Evolutionary conservation across 2,888 invertebrate genomes (phyloP).

Genomic region (Theodoxus fluviatilis): DNA sequence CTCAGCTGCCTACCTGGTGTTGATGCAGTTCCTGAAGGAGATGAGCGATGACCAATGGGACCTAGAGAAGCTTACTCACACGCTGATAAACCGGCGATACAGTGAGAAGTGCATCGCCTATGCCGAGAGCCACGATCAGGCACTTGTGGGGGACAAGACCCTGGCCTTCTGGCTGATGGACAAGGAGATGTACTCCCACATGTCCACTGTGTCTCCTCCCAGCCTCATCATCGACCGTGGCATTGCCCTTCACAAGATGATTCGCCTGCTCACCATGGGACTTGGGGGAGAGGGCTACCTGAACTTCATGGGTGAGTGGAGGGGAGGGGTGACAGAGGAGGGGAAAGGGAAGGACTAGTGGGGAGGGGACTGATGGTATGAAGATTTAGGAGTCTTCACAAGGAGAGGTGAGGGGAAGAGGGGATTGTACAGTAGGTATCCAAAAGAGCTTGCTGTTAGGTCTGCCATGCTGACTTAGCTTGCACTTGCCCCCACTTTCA

Average conservation of each 20-base stretch:
- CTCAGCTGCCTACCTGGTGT: too few relatives aligned
- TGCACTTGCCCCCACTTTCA: too few relatives aligned
- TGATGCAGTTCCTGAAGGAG: constrained; percentile 67
- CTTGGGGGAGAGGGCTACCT: constrained; percentile 97
- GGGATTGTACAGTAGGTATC: too few relatives aligned
- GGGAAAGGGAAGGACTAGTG: too few relatives aligned
- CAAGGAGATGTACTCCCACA: constrained; percentile 96
- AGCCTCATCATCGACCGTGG: constrained; percentile 83
- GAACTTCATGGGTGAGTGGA: constrained; percentile 89
- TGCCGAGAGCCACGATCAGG: constrained; percentile 97
- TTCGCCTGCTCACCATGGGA: constrained; percentile 89
- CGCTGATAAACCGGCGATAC: constrained; percentile 92
- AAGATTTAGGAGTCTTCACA: too few relatives aligned
- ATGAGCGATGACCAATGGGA: constrained; percentile 91
- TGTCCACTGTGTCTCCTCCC: constrained; percentile 74
- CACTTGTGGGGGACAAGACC: constrained; percentile 85
- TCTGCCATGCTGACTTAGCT: too few relatives aligned
- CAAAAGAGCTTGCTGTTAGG: too few relatives aligned
- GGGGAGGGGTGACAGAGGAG: not conserved
- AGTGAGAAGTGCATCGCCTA: constrained; percentile 97
- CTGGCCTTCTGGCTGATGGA: constrained; percentile 99
- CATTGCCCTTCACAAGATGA: constrained; percentile 95
- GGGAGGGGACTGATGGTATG: too few relatives aligned
- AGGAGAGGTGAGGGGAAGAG: too few relatives aligned
- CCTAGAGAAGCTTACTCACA: constrained; percentile 88